Conservation (phyloP, 2,113 vertebrate species). For the Crypturellus undulatus region DNA sequence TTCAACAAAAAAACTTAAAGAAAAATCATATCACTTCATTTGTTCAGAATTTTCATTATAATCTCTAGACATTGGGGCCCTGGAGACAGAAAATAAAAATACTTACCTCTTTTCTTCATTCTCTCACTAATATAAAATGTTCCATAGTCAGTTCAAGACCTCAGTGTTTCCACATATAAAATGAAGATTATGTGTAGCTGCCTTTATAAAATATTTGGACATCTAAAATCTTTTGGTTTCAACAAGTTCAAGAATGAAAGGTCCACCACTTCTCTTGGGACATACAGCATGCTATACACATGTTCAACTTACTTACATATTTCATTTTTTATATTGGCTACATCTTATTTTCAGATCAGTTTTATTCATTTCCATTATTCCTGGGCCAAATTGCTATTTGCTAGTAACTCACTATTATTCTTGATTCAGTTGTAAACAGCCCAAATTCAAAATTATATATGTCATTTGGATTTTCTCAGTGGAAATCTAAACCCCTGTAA, state of each 20-base stretch:
- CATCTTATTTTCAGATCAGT: not conserved
- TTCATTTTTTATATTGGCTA: not conserved
- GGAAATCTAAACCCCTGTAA: not conserved
- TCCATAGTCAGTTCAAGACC: not conserved
- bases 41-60: conserved; percentile 2
- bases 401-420: not conserved
- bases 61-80: not conserved
- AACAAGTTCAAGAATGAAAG: not conserved
- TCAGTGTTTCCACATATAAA: not conserved
- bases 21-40: not conserved
- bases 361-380: not conserved
- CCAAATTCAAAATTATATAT: not conserved
- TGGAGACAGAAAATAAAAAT: not conserved
- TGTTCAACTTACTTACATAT: not conserved
- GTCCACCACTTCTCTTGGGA: not conserved
- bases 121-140: not conserved
- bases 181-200: not conserved
- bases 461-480: not conserved
- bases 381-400: not conserved
- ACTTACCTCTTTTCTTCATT: not conserved
- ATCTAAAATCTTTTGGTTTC: not conserved
- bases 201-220: not conserved
- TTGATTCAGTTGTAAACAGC: not conserved
- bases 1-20: not conserved
- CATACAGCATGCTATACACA: not conserved